Evolutionary conservation across 2,113 vertebrate genomes (phyloP), one percentile per base, ranked within the genome.

Genomic region (Scomber colias): DNA sequence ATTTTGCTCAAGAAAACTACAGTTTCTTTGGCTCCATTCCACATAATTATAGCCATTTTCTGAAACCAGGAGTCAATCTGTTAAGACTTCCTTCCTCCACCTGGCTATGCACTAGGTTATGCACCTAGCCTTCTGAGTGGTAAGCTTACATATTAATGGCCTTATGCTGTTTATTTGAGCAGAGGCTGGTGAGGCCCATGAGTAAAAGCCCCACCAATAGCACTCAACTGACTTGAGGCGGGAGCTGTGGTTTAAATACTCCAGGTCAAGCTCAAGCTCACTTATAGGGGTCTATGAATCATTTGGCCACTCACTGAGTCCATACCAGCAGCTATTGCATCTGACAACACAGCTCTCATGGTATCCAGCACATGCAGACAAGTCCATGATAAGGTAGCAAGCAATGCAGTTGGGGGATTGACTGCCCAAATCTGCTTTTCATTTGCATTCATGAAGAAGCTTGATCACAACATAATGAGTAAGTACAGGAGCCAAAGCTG

Each of bases 381-480:
- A 71, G 24, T 63, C 55, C 35, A 31, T 49, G 12, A 78, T 61
- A 68, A 76, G 51, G 16, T 27, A 40, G 35, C 6, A 9, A 24
- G 53, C 4, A 13, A 30, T 70, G 50, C 10, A 62, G 6, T 15
- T 49, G 24, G 12, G 11, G 16, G 30, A 68, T 64, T 48, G 31
- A 85, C 67, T 65, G 16, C 71, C 44, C 5, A 54, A 50, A 81
- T 79, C 46, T 57, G 12, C 45, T 77, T 64, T 82, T 74, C 64
- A 75, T 89, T 75, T 75, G 54, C 75, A 73, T 70, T 81, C 56
- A 57, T 54, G 35, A 64, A 56, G 75, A 83, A 71, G 83, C 71
- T 84, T 84, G 83, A 82, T 89, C 75, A 72, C 56, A 48, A 45
- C 64, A 70, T 89, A 85, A 87, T 87, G 67, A 83, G 64, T 14